Percentiles rank a stretch among this genome's conserved stretches.
These are phyloP conservation scores for Chitala chitala DNA, from an alignment of 2,113 vertebrate species.

Conservation along the genomic window DNA sequence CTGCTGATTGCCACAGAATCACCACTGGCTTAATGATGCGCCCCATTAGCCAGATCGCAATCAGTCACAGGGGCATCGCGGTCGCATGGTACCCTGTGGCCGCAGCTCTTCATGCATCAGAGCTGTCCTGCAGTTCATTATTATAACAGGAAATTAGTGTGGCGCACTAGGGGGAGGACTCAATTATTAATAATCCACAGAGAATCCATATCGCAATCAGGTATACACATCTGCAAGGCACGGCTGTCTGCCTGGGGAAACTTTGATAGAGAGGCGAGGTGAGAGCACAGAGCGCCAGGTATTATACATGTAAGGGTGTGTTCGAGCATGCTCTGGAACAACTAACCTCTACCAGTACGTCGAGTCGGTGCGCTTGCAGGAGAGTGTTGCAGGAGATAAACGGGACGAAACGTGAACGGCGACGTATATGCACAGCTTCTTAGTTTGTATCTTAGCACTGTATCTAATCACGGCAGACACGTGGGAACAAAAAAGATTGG, in stretches of 20 bases:
- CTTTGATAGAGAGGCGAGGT: neutral
- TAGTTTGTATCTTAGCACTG: neutral
- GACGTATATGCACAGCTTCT: neutral
- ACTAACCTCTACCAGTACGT: neutral
- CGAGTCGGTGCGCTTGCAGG: neutral
- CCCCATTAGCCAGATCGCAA: slow-evolving; percentile 22
- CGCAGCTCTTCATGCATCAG: neutral
- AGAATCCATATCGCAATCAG: slow-evolving; percentile 15
- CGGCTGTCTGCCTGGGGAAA: neutral
- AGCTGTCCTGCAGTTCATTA: slow-evolving; percentile 5
- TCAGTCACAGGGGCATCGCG: neutral
- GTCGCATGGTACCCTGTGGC: neutral
- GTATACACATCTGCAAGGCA: neutral
- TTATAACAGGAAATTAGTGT: neutral
- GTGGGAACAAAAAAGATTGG: no score
- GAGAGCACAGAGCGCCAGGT: neutral
- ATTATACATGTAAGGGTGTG: neutral
- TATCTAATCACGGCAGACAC: neutral
- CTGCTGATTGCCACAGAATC: slow-evolving; percentile 10
- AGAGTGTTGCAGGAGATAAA: neutral
- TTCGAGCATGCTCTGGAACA: slow-evolving; percentile 3
- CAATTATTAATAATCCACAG: slow-evolving; percentile 8
- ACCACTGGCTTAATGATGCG: slow-evolving; percentile 3
- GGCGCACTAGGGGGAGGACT: neutral
- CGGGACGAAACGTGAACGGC: neutral